Base-by-base conservation (phyloP, 2,113 vertebrate genomes). In the Marmota monax region DNA sequence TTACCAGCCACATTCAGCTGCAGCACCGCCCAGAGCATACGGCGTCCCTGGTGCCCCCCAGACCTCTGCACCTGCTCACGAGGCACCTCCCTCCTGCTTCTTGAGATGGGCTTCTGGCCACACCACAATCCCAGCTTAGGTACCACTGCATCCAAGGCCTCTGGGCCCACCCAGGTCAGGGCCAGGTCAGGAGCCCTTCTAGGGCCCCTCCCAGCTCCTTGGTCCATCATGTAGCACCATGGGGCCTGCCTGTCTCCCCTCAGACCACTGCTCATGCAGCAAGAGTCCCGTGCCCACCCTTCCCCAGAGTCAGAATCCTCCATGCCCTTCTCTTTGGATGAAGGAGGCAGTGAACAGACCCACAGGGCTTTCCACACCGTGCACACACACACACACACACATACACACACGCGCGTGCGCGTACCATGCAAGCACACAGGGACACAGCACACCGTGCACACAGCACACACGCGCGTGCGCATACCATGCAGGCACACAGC, bases 391-490 rank as follows among this genome's bases (percentile, higher is more conserved):
- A 51, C 48, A 51, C 48, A 11, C 12, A 13, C 2, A 51, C 48
- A 3, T 2, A 3, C 12, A 12, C 48, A 48, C 48, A 5, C 10
- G 9, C 9, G 32, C 4, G 4, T 11, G 1, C 9, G 37, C 14
- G 20, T 10, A 51, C 48, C 12, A 13, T 51, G 48, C 48, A 51
- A 0, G 9, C 48, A 10, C 48, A 51, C 11, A 51, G 48, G 48
- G 48, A 2, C 48, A 51, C 48, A 13, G 48, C 48, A 51, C 48
- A 51, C 12, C 12, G 48, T 51, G 48, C 48, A 13, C 48, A 13
- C 12, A 45, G 48, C 48, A 51, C 48, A 51, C 48, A 48, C 48
- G 1, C 45, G 6, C 45, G 6, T 8, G 6, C 8, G 7, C 10
- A 12, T 2, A 48, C 48, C 11, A 12, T 51, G 9, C 48, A 12